Percentiles rank a stretch among this genome's conserved stretches.
These are phyloP conservation scores for Mimachlamys varia DNA, from an alignment of 2,888 invertebrate genomes.

Conservation along the genomic window DNA sequence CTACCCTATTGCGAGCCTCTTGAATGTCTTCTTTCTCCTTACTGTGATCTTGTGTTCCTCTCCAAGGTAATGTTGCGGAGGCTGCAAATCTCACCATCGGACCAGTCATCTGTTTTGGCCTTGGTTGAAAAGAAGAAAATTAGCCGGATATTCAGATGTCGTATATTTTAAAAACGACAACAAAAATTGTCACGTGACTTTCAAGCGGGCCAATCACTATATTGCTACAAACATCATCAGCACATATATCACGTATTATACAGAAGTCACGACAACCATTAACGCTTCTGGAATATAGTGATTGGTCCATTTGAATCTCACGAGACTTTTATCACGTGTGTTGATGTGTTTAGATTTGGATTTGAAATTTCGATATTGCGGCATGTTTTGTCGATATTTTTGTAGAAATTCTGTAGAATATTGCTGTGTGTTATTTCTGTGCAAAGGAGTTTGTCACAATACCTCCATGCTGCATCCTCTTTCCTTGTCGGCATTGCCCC, in stretches of 20 bases:
- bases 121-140: slow-evolving; percentile 36
- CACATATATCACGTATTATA: not conserved
- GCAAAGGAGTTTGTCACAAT: slow-evolving; percentile 20
- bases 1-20: not conserved
- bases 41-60: slow-evolving; percentile 37
- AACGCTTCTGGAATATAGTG: slow-evolving; percentile 33
- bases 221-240: slow-evolving; percentile 14
- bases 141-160: slow-evolving; percentile 5
- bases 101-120: slow-evolving; percentile 47
- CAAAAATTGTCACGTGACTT: slow-evolving; percentile 4
- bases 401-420: not conserved
- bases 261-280: slow-evolving; percentile 21
- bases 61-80: slow-evolving; percentile 48
- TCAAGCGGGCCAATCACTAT: slow-evolving; percentile 34
- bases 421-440: slow-evolving; percentile 3
- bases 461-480: not conserved
- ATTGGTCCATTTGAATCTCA: slow-evolving; percentile 21
- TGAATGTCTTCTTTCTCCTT: not conserved
- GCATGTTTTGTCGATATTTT: slow-evolving; percentile 7
- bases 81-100: slow-evolving; percentile 51
- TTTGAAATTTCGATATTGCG: not conserved
- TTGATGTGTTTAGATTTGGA: slow-evolving; percentile 18
- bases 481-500: not conserved
- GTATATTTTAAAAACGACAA: slow-evolving; percentile 21
- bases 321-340: slow-evolving; percentile 26